phyloP scores from a whole-genome alignment of 2,888 invertebrate species.

The Eudasyphora cyanicolor region DNA sequence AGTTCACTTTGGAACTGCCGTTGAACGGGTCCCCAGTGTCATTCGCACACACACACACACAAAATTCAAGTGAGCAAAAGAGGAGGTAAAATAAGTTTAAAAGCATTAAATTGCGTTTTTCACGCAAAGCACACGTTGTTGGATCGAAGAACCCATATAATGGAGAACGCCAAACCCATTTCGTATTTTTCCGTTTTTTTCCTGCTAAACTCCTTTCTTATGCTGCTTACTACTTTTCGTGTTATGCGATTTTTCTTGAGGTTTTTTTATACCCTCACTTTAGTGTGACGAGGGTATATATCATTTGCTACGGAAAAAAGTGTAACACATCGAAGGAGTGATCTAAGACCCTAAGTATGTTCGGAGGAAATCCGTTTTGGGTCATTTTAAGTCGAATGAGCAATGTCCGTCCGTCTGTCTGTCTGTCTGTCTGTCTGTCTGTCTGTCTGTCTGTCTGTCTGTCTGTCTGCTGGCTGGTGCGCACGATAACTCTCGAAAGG shows the following conservation, averaged over 20 bases:
- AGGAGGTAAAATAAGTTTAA: constrained; percentile 14
- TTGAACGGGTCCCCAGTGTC: background rate
- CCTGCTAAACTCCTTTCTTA: background rate
- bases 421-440: too few species aligned
- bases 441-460: too few species aligned
- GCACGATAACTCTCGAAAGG: too few species aligned
- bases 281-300: too few species aligned
- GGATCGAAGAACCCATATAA: constrained; percentile 10
- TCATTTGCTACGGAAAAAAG: too few species aligned
- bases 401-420: too few species aligned
- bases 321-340: too few species aligned
- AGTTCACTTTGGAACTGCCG: background rate
- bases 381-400: too few species aligned
- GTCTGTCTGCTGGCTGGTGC: too few species aligned
- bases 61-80: background rate
- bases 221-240: background rate
- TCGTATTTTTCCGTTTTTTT: background rate
- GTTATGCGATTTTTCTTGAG: background rate
- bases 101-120: constrained; percentile 40
- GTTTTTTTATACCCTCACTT: background rate
- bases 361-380: too few species aligned
- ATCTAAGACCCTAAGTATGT: too few species aligned
- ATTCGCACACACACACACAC: background rate
- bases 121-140: constrained; percentile 42
- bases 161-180: constrained; percentile 27